Evolutionary conservation across 2,113 vertebrate genomes (phyloP), one percentile per base, ranked within the genome.

Genomic region (Tauraco erythrolophus): DNA sequence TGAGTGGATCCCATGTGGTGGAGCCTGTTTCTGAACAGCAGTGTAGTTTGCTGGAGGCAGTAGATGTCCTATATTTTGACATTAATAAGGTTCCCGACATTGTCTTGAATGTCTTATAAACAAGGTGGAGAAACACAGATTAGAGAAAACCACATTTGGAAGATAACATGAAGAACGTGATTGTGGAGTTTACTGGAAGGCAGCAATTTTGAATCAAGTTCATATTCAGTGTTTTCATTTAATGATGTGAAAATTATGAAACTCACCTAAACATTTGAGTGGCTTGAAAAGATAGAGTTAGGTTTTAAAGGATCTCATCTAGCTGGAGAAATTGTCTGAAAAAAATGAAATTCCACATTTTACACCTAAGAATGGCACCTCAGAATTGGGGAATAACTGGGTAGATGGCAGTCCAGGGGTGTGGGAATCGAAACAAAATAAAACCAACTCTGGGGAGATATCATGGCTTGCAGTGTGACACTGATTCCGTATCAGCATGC

Each of bases 11-110:
- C 82, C 91, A 83, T 91, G 79, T 88, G 77, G 72, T 96, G 25
- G 39, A 60, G 69, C 53, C 48, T 64, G 24, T 87, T 89, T 91
- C 48, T 84, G 41, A 92, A 43, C 24, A 91, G 51, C 68, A 81
- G 51, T 81, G 39, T 60, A 43, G 27, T 75, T 78, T 87, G 84
- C 87, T 97, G 87, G 35, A 70, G 84, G 95, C 88, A 64, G 25
- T 81, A 15, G 25, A 60, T 95, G 96, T 88, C 81, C 92, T 93
- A 64, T 89, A 91, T 93, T 96, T 91, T 95, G 19, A 88, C 65
- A 79, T 87, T 93, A 89, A 54, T 51, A 82, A 60, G 28, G 23
- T 64, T 92, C 12, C 65, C 62, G 56, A 54, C 3, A 7, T 84
- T 84, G 58, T 60, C 46, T 71, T 19, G 12, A 84, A 58, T 71